Conservation (phyloP, 2,113 vertebrate species). For the Hydrolagus affinis region DNA sequence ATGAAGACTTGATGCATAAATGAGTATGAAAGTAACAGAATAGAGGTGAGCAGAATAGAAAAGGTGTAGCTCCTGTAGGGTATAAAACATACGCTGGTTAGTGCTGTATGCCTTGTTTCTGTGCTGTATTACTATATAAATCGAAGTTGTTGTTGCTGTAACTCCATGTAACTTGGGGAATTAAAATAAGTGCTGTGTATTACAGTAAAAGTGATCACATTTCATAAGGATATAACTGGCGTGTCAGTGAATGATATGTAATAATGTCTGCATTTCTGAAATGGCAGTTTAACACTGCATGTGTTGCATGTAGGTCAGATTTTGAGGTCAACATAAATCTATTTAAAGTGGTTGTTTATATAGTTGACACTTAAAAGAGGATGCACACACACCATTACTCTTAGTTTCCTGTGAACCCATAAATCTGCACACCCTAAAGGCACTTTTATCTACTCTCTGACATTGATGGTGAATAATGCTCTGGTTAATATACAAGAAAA, state of each 20-base stretch:
- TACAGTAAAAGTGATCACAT: background rate
- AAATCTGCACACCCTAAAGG: slow-evolving; percentile 18
- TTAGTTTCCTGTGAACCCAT: slow-evolving; percentile 19
- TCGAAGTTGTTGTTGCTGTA: no score
- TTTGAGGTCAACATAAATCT: slow-evolving; percentile 30
- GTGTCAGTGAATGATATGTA: background rate
- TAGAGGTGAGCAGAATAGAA: no score
- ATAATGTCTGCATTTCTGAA: background rate
- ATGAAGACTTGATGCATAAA: no score
- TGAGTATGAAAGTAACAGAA: no score
- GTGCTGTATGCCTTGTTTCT: no score
- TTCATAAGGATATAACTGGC: slow-evolving; percentile 13
- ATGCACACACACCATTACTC: slow-evolving; percentile 20
- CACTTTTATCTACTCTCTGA: slow-evolving; percentile 30
- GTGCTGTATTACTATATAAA: no score
- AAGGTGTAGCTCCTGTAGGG: no score
- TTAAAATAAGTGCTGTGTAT: background rate
- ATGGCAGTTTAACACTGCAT: background rate
- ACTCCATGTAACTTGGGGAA: slow-evolving; percentile 3
- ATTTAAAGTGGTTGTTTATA: slow-evolving; percentile 29
- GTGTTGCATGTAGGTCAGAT: background rate
- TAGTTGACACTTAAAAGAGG: slow-evolving; percentile 8
- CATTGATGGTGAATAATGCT: background rate
- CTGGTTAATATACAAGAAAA: slow-evolving; percentile 24
- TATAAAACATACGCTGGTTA: no score